A percentile compares a stretch with the other conserved stretches of the same genome.
Conservation (phyloP, 2,888 invertebrate genomes). For the Pterostichus niger region DNA sequence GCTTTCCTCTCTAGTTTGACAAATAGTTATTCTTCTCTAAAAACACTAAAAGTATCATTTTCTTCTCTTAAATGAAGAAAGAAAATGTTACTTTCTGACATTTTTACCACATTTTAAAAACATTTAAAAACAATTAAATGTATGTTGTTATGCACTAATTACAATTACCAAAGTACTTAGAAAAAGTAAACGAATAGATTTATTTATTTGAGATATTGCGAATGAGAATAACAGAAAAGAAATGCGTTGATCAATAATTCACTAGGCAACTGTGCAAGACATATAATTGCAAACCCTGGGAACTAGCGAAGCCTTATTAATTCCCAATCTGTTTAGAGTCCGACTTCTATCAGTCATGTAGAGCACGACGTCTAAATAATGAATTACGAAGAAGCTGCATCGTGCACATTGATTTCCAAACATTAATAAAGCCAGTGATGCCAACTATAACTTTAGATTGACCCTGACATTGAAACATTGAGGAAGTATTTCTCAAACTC, state of each 20-base stretch:
- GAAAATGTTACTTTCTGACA: too few species aligned
- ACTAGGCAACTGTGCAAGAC: not conserved
- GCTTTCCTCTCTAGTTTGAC: too few species aligned
- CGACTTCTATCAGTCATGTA: conserved; percentile 23
- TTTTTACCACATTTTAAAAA: too few species aligned
- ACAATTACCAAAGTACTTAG: too few species aligned
- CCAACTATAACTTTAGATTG: conserved; percentile 12
- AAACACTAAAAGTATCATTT: too few species aligned
- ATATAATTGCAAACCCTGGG: conserved; percentile 19
- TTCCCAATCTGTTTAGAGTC: conserved; percentile 16
- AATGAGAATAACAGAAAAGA: too few species aligned
- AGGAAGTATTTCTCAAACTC: conserved; percentile 51
- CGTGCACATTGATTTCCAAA: conserved; percentile 4
- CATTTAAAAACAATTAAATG: too few species aligned
- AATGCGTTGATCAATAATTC: not conserved
- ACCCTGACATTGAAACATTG: conserved; percentile 59
- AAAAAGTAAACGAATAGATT: too few species aligned
- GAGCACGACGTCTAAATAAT: conserved; percentile 31
- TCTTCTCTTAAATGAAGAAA: too few species aligned
- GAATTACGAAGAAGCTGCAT: conserved; percentile 27
- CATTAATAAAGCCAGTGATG: conserved; percentile 22
- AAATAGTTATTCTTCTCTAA: too few species aligned
- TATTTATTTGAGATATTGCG: too few species aligned
- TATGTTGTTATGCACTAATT: too few species aligned
- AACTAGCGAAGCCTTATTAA: conserved; percentile 26